Evolutionary conservation across 2,888 invertebrate species (phyloP).

Genomic region (Diplolepis rosae): DNA sequence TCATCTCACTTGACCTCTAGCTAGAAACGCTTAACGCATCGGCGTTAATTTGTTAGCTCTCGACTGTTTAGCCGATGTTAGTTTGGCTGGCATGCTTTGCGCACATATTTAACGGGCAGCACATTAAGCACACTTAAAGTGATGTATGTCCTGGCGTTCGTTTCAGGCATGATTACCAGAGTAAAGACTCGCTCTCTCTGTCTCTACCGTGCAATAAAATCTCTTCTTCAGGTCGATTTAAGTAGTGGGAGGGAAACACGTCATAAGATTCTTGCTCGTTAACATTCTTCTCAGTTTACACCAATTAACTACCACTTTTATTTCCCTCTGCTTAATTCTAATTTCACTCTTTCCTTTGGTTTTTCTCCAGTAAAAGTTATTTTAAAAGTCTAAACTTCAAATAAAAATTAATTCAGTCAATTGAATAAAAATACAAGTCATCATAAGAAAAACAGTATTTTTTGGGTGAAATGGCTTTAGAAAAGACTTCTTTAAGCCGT

Average conservation of each 20-base stretch:
- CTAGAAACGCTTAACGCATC: constrained; percentile 52
- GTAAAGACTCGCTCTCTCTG: constrained; percentile 46
- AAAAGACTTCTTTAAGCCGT: background rate
- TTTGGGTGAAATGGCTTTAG: background rate
- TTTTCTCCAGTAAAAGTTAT: background rate
- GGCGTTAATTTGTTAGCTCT: constrained; percentile 62
- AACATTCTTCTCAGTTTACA: background rate
- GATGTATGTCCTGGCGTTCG: constrained; percentile 61
- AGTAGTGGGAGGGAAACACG: background rate
- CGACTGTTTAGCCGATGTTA: constrained; percentile 53
- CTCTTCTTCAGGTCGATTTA: background rate
- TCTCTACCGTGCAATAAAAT: constrained; percentile 2
- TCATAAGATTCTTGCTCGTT: background rate
- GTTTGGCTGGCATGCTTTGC: constrained; percentile 55
- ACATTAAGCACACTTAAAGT: constrained; percentile 58
- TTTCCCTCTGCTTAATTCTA: background rate
- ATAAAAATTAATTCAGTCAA: no score
- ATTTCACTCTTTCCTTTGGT: background rate
- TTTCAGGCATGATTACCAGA: constrained; percentile 57
- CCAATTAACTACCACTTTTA: background rate
- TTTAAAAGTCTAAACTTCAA: background rate
- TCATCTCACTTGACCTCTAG: constrained; percentile 42
- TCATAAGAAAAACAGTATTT: background rate
- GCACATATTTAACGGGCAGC: constrained; percentile 58
- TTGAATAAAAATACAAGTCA: no score